Percentiles rank a stretch among this genome's conserved stretches.
Evolutionary conservation across 2,888 invertebrate genomes (phyloP).

Genomic region (Griposia aprilina): DNA sequence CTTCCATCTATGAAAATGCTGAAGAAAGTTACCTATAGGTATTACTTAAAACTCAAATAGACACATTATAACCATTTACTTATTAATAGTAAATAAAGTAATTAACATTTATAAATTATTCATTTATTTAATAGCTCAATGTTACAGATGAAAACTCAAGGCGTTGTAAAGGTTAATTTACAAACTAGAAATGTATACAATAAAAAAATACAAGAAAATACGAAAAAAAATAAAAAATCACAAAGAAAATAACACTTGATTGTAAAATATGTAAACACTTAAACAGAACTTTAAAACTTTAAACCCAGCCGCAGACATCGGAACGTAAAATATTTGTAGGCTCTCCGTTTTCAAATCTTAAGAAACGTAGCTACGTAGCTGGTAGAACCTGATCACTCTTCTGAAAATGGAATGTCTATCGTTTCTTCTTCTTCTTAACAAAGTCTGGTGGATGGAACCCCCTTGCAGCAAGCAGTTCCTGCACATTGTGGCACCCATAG

Average conservation of each 20-base stretch:
- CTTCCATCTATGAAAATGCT: background rate
- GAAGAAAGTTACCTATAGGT: background rate
- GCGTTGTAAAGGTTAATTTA: background rate
- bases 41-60: background rate
- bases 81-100: background rate
- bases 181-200: background rate
- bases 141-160: background rate
- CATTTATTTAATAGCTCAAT: too few relatives aligned
- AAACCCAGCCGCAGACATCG: too few relatives aligned
- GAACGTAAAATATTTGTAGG: too few relatives aligned
- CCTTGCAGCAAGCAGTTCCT: slow-evolving; percentile 95
- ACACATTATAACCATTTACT: background rate
- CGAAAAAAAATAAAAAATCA: background rate
- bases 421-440: slow-evolving; percentile 96
- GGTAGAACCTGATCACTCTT: background rate
- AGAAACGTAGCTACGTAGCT: background rate
- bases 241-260: background rate
- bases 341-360: background rate
- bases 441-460: slow-evolving; percentile 97
- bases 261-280: background rate
- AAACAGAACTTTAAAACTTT: background rate
- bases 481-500: slow-evolving; percentile 97
- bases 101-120: background rate
- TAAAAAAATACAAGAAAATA: background rate
- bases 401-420: background rate